Conservation (phyloP, 2,113 vertebrate species). For the Ptilonorhynchus violaceus region DNA sequence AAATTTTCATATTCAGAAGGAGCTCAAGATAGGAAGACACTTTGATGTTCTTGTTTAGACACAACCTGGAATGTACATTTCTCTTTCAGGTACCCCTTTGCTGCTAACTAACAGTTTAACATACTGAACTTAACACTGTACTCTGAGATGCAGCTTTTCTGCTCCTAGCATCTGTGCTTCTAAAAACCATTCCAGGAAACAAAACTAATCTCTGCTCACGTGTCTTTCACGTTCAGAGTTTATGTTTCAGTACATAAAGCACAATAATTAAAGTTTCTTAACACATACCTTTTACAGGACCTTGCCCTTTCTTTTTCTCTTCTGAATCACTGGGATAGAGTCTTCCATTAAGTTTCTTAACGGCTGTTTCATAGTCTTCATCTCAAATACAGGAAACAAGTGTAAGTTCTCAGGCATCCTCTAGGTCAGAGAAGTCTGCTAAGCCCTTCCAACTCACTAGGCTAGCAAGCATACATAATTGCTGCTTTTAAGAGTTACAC, state of each 20-base stretch:
- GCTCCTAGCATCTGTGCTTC: neutral
- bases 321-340: slow-evolving; percentile 80
- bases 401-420: neutral
- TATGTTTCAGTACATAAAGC: neutral
- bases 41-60: neutral
- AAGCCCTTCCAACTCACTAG: neutral
- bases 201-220: neutral
- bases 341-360: slow-evolving; percentile 89
- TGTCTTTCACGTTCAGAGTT: neutral
- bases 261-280: neutral
- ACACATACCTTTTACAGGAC: slow-evolving; percentile 63
- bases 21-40: neutral
- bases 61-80: neutral
- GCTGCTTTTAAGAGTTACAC: neutral
- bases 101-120: neutral
- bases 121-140: neutral
- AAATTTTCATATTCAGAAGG: neutral
- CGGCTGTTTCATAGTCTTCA: slow-evolving; percentile 92
- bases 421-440: neutral
- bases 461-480: neutral
- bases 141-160: neutral
- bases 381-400: slow-evolving; percentile 73
- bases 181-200: neutral
- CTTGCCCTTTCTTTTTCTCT: slow-evolving; percentile 13
- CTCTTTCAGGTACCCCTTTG: neutral